Evolutionary conservation across 2,797 vertebrate genomes (phyloP).

Genomic region (Dendrocincla tyrannina): DNA sequence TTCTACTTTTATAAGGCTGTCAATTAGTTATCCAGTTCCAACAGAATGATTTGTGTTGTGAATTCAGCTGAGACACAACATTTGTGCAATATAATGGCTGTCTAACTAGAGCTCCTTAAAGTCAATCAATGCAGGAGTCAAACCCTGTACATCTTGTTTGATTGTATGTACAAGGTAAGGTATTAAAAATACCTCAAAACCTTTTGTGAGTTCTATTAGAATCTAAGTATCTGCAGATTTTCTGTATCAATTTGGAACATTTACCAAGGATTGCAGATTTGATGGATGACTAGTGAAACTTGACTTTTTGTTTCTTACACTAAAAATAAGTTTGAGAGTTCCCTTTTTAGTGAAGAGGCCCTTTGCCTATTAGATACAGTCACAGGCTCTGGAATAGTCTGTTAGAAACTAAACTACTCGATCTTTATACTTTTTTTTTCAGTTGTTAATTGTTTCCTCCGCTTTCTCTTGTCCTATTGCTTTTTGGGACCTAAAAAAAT

Average conservation of each 20-base stretch:
- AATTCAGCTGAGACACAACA: conserved; percentile 37
- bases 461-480: background rate
- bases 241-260: background rate
- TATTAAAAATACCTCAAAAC: background rate
- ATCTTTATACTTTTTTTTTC: background rate
- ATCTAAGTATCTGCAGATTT: background rate
- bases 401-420: background rate
- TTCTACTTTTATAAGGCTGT: conserved; percentile 36
- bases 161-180: background rate
- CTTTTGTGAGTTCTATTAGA: background rate
- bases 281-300: background rate
- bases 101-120: conserved; percentile 16
- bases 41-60: conserved; percentile 47
- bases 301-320: background rate
- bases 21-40: conserved; percentile 43
- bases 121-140: background rate
- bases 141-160: background rate
- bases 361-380: background rate
- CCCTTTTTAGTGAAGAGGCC: background rate
- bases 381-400: background rate
- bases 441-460: background rate
- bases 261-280: background rate
- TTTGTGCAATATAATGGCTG: conserved; percentile 31
- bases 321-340: background rate
- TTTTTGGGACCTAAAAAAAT: background rate